phyloP scores from a whole-genome alignment of 2,888 invertebrate species.

The Aporophyla nigra region DNA sequence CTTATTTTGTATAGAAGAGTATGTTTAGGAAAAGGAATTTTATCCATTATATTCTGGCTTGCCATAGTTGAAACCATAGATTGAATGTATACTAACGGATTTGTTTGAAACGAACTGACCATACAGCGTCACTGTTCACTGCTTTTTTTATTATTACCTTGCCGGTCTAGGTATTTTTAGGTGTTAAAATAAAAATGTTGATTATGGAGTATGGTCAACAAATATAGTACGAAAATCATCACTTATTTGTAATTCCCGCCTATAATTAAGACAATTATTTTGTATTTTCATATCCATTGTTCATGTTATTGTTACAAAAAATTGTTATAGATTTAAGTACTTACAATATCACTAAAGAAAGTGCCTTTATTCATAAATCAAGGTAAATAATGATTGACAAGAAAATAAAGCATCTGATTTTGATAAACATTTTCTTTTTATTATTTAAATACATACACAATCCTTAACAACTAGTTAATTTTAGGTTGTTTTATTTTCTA shows the following conservation, averaged over 20 bases:
- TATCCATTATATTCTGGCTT: constrained; percentile 17
- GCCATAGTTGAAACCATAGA: constrained; percentile 29
- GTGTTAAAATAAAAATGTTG: background rate
- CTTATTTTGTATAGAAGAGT: background rate
- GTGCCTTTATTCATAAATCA: constrained; percentile 48
- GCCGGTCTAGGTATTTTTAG: constrained; percentile 11
- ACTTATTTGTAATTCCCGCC: constrained; percentile 47
- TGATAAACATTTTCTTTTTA: constrained; percentile 30
- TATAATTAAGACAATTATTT: constrained; percentile 43
- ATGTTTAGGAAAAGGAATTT: background rate
- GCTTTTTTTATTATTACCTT: background rate
- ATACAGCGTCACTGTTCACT: background rate
- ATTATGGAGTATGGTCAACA: background rate
- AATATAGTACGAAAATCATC: constrained; percentile 28
- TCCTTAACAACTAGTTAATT: constrained; percentile 32
- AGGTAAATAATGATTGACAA: constrained; percentile 42
- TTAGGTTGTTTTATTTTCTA: constrained; percentile 36
- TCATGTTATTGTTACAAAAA: constrained; percentile 34
- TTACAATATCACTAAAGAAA: constrained; percentile 19
- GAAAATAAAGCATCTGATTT: constrained; percentile 53
- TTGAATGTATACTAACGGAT: background rate
- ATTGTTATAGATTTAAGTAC: constrained; percentile 28
- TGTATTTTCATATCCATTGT: constrained; percentile 25
- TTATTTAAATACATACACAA: constrained; percentile 47
- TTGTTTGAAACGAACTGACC: background rate